phyloP scores from a whole-genome alignment of 2,797 vertebrate genomes.

The Limnodromus scolopaceus region DNA sequence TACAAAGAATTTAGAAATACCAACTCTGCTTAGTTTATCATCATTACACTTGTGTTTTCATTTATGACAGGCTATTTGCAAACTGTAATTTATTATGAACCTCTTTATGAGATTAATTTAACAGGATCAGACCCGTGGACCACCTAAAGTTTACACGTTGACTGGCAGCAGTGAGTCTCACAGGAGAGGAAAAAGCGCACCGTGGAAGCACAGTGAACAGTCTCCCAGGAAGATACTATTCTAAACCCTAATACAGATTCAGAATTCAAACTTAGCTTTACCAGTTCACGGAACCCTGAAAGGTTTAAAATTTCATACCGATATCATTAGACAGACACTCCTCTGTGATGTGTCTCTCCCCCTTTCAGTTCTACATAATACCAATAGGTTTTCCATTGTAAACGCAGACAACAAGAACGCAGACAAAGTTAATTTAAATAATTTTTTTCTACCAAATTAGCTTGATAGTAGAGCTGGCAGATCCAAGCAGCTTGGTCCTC shows the following conservation, averaged over 20 bases:
- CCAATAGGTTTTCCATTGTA: neutral
- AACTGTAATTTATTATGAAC: conserved; percentile 57
- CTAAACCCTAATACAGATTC: neutral
- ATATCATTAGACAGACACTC: neutral
- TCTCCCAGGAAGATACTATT: neutral
- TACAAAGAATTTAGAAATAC: conserved; percentile 33
- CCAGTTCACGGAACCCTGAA: neutral
- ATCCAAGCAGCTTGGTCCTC: neutral
- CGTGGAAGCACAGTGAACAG: neutral
- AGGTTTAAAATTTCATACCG: neutral
- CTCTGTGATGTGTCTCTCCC: neutral
- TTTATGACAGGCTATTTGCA: conserved; percentile 64
- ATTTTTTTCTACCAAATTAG: neutral
- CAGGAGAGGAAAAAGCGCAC: neutral
- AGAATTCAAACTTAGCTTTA: neutral
- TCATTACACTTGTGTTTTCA: conserved; percentile 53
- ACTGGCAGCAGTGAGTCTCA: neutral
- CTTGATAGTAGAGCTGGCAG: neutral
- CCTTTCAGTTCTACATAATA: neutral
- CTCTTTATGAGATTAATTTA: conserved; percentile 58
- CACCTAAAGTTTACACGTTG: neutral
- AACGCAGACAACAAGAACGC: neutral
- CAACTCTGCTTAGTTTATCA: conserved; percentile 28
- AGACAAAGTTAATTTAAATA: neutral
- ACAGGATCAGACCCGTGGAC: conserved; percentile 47